These are phyloP conservation scores for Sinocyclocheilus maitianheensis DNA, from an alignment of 2,113 vertebrate species.

Conservation along the genomic window DNA sequence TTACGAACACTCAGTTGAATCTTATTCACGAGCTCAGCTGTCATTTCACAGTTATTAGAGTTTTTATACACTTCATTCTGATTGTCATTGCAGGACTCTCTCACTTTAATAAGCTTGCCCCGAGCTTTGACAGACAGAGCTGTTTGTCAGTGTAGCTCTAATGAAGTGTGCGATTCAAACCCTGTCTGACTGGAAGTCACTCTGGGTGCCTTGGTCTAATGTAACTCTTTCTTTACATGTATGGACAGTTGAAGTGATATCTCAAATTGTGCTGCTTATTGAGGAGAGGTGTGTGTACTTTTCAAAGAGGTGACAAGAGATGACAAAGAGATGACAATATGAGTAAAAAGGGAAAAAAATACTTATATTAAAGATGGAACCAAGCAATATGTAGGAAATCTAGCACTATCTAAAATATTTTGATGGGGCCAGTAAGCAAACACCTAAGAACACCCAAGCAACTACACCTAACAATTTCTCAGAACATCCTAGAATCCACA, in stretches of 20 bases:
- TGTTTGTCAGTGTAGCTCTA: conserved; percentile 37
- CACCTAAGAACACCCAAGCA: not conserved
- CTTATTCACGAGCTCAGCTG: conserved; percentile 21
- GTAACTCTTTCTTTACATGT: conserved; percentile 6
- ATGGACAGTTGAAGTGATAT: not conserved
- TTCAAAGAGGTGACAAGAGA: too few species aligned
- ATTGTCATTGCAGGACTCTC: conserved; percentile 17
- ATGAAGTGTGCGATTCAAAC: conserved; percentile 29
- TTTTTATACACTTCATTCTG: conserved; percentile 26
- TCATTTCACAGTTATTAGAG: conserved; percentile 36
- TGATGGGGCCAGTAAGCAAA: not conserved
- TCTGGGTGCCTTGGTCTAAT: not conserved
- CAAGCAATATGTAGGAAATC: not conserved
- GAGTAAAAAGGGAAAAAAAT: not conserved
- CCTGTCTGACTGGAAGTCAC: conserved; percentile 30
- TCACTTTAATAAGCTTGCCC: conserved; percentile 23
- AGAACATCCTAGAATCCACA: too few species aligned
- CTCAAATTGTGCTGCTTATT: not conserved
- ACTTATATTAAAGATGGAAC: not conserved
- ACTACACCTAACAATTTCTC: not conserved
- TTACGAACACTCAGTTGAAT: not conserved
- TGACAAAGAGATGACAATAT: not conserved
- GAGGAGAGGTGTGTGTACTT: too few species aligned
- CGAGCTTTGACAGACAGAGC: conserved; percentile 37
- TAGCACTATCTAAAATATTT: not conserved